Conservation (phyloP, 2,113 vertebrate genomes). For the Mesoclemmys tuberculata region DNA sequence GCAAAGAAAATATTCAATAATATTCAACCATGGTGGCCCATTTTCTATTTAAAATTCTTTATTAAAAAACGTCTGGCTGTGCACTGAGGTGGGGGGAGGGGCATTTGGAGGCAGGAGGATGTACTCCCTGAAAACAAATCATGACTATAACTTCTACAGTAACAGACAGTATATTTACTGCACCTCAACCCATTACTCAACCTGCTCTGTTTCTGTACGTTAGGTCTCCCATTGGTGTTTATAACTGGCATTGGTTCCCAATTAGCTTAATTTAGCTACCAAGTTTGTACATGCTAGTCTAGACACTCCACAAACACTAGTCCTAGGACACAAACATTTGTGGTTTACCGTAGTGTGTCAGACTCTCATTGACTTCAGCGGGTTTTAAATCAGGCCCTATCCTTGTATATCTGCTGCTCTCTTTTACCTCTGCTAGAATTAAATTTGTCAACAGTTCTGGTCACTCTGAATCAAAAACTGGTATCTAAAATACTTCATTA, state of each 20-base stretch:
- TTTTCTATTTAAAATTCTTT: background rate
- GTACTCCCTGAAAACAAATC: background rate
- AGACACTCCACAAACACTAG: background rate
- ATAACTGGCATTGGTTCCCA: background rate
- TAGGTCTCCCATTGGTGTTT: background rate
- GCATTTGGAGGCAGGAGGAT: background rate
- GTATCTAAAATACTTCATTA: background rate
- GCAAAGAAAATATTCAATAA: background rate
- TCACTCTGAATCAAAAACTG: background rate
- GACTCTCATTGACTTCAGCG: background rate
- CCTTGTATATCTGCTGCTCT: background rate
- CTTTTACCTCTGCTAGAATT: background rate
- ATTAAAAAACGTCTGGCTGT: background rate
- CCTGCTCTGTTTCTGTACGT: background rate
- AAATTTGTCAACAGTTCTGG: background rate
- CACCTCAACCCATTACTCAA: background rate
- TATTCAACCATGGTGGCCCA: background rate
- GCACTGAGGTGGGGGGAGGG: background rate
- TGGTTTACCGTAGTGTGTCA: background rate
- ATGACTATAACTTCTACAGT: background rate
- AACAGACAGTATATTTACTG: constrained; percentile 8
- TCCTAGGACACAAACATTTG: background rate
- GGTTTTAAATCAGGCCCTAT: background rate
- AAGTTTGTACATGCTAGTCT: background rate
- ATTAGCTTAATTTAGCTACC: background rate